A percentile compares a stretch with the other conserved stretches of the same genome.
phyloP scores from a whole-genome alignment of 2,797 vertebrate species.

The Betta splendens region DNA sequence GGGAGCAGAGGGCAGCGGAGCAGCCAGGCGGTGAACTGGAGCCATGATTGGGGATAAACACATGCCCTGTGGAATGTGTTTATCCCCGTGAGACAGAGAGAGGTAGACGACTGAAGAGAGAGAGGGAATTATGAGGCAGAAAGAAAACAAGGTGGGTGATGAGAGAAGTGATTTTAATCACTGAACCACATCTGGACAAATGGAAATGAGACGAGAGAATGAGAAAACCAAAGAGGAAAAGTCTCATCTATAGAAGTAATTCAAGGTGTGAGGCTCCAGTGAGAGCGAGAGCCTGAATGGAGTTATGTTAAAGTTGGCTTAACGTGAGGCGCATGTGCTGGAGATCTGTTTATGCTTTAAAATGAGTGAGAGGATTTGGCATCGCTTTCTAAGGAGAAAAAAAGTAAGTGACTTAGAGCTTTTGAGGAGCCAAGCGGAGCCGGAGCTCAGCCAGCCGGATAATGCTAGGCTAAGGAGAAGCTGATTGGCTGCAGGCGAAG shows the following conservation, averaged over 20 bases:
- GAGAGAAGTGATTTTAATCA: too few relatives aligned
- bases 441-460: conserved; percentile 44
- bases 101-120: background rate
- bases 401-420: conserved; percentile 48
- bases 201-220: background rate
- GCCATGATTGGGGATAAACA: conserved; percentile 20
- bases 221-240: background rate
- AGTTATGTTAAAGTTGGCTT: conserved; percentile 8
- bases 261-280: background rate
- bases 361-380: conserved; percentile 40
- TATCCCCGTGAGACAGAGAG: conserved; percentile 9
- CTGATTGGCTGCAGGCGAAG: conserved; percentile 55
- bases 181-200: background rate
- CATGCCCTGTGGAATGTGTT: conserved; percentile 40
- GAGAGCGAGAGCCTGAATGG: background rate
- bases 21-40: conserved; percentile 12
- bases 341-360: conserved; percentile 42
- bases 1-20: too few relatives aligned
- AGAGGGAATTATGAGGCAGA: background rate
- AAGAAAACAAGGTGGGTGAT: background rate
- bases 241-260: background rate
- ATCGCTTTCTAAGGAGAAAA: conserved; percentile 62
- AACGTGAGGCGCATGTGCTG: background rate
- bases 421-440: conserved; percentile 56
- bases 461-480: conserved; percentile 62